phyloP scores from a whole-genome alignment of 2,797 vertebrate genomes.

The Calcarius lapponicus region DNA sequence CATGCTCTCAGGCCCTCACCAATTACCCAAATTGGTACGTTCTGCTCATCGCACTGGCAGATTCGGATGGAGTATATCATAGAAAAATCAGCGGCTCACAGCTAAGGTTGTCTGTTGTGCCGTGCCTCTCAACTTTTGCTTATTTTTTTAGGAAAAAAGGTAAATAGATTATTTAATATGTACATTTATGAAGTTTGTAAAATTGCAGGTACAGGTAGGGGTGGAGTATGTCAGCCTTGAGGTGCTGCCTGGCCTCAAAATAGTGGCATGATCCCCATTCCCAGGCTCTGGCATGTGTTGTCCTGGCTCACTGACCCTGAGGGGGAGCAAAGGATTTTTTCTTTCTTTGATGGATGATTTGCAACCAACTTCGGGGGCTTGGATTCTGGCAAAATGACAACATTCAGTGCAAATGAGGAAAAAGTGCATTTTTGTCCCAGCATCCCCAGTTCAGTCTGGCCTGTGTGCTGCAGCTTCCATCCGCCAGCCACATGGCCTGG shows the following conservation, averaged over 20 bases:
- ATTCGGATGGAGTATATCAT: background rate
- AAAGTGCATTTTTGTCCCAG: background rate
- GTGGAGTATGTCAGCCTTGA: fast-evolving
- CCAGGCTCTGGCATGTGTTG: background rate
- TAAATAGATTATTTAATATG: background rate
- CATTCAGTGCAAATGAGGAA: background rate
- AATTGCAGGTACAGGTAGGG: background rate
- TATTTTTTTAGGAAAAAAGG: background rate
- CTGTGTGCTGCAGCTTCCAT: fast-evolving
- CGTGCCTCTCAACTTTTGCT: background rate
- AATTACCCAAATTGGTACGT: conserved; percentile 20
- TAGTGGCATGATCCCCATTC: fast-evolving
- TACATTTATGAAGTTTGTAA: background rate
- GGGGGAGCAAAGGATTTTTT: background rate
- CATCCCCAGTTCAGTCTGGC: background rate
- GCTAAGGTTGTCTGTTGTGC: conserved; percentile 30
- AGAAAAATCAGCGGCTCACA: background rate
- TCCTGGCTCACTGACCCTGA: background rate
- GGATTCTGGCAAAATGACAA: background rate
- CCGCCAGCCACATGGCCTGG: fast-evolving
- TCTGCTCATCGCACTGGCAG: fast-evolving
- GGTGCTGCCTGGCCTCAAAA: background rate
- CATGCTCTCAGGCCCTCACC: background rate
- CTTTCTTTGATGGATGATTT: background rate
- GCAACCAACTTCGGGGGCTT: background rate